Evolutionary conservation across 2,113 vertebrate genomes (phyloP).

Genomic region (Polyodon spathula): DNA sequence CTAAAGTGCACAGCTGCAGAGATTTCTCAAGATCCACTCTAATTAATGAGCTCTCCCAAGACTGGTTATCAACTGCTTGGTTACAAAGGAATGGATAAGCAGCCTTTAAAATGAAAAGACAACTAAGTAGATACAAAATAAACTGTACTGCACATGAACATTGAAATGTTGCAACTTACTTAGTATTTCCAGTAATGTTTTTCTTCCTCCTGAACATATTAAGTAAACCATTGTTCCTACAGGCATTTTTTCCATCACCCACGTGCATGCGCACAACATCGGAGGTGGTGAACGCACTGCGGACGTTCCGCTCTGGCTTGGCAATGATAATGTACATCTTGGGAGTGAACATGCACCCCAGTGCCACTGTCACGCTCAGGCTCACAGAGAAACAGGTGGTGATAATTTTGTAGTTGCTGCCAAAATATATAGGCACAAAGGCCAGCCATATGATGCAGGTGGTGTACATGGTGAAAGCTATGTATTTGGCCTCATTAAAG

Average conservation of each 20-base stretch:
- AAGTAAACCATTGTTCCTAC: slow-evolving; percentile 83
- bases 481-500: slow-evolving; percentile 98
- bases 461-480: slow-evolving; percentile 98
- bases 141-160: slow-evolving; percentile 32
- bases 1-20: too few relatives aligned
- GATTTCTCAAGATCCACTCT: too few relatives aligned
- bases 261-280: slow-evolving; percentile 98
- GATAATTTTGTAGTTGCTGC: slow-evolving; percentile 99
- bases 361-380: slow-evolving; percentile 91
- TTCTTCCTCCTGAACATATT: slow-evolving; percentile 97
- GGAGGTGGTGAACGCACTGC: slow-evolving; percentile 97
- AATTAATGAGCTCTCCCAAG: too few relatives aligned
- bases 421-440: slow-evolving; percentile 96
- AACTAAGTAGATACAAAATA: too few relatives aligned
- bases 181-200: slow-evolving; percentile 71
- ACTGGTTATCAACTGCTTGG: too few relatives aligned
- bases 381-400: slow-evolving; percentile 97
- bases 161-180: slow-evolving; percentile 63
- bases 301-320: slow-evolving; percentile 93
- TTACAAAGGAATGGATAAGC: too few relatives aligned
- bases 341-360: slow-evolving; percentile 97
- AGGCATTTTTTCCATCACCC: slow-evolving; percentile 86
- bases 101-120: too few relatives aligned
- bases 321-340: slow-evolving; percentile 99
- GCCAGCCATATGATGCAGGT: slow-evolving; percentile 99